These are phyloP conservation scores for Balearica regulorum DNA, from an alignment of 2,797 vertebrate genomes.

Conservation along the genomic window DNA sequence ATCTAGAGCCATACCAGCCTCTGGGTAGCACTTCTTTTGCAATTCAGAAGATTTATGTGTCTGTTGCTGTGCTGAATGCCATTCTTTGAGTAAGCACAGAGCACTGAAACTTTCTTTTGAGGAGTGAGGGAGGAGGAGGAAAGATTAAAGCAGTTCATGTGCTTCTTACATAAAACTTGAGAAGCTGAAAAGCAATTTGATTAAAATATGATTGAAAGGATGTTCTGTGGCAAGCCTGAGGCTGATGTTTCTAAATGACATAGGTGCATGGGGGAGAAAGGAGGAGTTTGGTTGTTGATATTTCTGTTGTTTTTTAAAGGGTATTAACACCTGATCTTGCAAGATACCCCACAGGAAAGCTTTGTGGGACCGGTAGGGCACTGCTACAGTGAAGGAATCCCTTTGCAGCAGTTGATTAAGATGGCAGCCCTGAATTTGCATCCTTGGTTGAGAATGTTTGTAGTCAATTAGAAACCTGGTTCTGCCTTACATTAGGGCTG, in stretches of 20 bases:
- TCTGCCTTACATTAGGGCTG: neutral
- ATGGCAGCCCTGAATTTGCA: neutral
- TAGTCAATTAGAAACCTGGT: conserved; percentile 1
- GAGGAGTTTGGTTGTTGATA: neutral
- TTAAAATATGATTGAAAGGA: conserved; percentile 41
- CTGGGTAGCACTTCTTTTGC: conserved; percentile 20
- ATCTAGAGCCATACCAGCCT: conserved; percentile 33
- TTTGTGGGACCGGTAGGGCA: neutral
- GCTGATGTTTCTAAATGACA: neutral
- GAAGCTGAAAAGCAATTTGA: conserved; percentile 1
- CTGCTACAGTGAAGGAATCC: neutral
- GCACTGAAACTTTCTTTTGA: conserved; percentile 29
- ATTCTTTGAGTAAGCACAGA: conserved; percentile 17
- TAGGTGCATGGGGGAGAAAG: neutral
- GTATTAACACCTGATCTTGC: neutral
- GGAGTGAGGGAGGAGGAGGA: neutral
- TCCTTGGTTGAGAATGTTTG: neutral
- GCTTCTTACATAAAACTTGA: conserved; percentile 30
- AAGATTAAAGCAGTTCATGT: neutral
- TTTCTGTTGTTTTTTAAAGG: neutral
- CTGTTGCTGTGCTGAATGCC: conserved; percentile 11
- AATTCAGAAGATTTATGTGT: conserved; percentile 44
- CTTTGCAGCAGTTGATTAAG: neutral
- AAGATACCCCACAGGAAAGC: neutral
- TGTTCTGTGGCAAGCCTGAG: neutral